Percentiles rank a stretch among this genome's conserved stretches.
Conservation (phyloP, 2,797 vertebrate species). For the Anguilla anguilla region DNA sequence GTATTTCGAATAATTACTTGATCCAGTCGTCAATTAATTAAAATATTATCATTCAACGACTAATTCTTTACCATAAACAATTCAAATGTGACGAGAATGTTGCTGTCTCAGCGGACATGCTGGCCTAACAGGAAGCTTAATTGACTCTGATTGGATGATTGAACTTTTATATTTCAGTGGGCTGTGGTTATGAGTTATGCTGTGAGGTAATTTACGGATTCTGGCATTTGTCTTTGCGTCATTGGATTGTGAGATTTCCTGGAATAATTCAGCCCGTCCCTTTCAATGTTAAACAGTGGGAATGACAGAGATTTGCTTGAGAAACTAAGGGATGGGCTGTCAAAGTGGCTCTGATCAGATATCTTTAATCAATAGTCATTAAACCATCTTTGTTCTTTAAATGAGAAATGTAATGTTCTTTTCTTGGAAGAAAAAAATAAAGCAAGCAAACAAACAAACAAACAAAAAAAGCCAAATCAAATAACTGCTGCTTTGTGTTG, state of each 20-base stretch:
- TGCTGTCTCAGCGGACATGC: background rate
- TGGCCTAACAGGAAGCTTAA: background rate
- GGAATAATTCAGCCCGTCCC: background rate
- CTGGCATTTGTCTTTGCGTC: background rate
- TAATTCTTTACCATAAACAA: background rate
- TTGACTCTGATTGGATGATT: slow-evolving; percentile 2
- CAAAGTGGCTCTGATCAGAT: background rate
- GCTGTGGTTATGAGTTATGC: background rate
- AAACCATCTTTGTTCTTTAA: background rate
- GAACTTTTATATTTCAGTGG: background rate
- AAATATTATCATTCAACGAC: background rate
- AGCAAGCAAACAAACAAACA: background rate
- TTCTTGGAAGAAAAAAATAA: background rate
- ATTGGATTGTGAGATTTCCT: background rate
- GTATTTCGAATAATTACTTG: background rate
- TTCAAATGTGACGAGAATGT: background rate
- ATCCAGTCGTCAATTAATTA: background rate
- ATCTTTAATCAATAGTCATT: slow-evolving; percentile 3
- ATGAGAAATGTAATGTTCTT: background rate
- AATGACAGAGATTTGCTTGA: background rate
- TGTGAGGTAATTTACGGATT: background rate
- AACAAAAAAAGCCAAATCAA: background rate
- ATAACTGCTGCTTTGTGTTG: background rate
- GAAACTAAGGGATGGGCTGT: background rate
- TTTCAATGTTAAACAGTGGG: background rate